A percentile compares a stretch with the other conserved stretches of the same genome.
phyloP scores from a whole-genome alignment of 2,113 vertebrate species.

The Mustela lutreola region DNA sequence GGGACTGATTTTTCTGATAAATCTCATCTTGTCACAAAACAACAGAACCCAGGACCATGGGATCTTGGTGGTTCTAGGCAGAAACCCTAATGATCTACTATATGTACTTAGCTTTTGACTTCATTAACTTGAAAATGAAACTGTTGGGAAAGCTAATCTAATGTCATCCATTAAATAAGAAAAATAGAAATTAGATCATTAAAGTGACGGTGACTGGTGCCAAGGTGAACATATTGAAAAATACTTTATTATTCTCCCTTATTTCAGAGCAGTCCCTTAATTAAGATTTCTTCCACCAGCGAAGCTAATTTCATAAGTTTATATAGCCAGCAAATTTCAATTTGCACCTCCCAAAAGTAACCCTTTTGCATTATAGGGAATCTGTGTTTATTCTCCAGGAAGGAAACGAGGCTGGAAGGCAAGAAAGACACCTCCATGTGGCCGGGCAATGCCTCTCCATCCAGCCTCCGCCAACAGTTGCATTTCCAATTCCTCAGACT shows the following conservation, averaged over 20 bases:
- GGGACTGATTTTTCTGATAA: neutral
- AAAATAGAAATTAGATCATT: slow-evolving; percentile 59
- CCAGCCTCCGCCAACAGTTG: neutral
- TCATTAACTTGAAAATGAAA: slow-evolving; percentile 63
- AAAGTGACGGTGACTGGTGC: neutral
- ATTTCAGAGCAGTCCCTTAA: slow-evolving; percentile 55
- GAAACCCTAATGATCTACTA: neutral
- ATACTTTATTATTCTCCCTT: neutral
- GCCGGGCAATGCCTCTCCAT: rapidly evolving
- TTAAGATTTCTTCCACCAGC: slow-evolving; percentile 57
- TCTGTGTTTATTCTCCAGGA: neutral
- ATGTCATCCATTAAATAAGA: slow-evolving; percentile 46
- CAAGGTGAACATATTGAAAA: slow-evolving; percentile 46
- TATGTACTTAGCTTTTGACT: slow-evolving; percentile 3
- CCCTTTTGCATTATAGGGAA: neutral
- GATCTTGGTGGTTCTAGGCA: neutral
- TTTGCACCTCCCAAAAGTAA: slow-evolving; percentile 43
- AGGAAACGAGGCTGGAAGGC: neutral
- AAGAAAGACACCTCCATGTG: neutral
- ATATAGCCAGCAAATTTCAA: slow-evolving; percentile 42
- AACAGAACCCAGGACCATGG: neutral
- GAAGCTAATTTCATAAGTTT: slow-evolving; percentile 54
- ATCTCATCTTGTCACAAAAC: neutral
- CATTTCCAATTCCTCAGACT: neutral
- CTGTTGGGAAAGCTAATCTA: slow-evolving; percentile 45